Conservation (phyloP, 2,113 vertebrate species). For the Sciurus niger region DNA sequence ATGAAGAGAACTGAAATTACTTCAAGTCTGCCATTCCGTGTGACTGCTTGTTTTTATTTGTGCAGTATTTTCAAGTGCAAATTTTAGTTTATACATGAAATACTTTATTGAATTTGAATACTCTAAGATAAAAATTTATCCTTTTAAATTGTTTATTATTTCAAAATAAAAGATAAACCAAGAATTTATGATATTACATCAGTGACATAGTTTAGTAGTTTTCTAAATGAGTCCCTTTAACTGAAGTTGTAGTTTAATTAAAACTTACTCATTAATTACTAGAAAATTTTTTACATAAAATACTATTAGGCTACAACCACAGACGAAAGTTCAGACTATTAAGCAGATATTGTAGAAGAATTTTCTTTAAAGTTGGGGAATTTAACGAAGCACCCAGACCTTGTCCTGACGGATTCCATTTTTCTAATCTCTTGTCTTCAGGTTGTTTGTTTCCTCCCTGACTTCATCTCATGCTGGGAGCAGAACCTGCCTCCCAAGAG, state of each 20-base stretch:
- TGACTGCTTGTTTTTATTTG: neutral
- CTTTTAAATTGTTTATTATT: neutral
- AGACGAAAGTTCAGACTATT: neutral
- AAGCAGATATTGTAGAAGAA: neutral
- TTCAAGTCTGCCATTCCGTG: neutral
- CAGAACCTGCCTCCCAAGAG: no score
- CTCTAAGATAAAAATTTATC: neutral
- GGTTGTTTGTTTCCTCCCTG: no score
- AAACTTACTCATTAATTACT: conserved; percentile 39
- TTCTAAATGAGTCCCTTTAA: neutral
- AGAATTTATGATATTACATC: neutral
- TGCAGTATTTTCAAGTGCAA: neutral
- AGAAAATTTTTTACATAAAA: conserved; percentile 17
- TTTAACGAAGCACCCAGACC: no score
- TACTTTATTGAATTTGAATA: conserved; percentile 17
- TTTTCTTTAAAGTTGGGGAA: no score
- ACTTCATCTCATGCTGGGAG: no score
- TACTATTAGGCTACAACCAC: neutral
- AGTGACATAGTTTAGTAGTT: neutral
- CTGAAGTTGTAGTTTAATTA: conserved; percentile 38
- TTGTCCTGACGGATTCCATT: no score
- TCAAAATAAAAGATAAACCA: conserved; percentile 43
- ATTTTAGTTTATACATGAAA: conserved; percentile 30
- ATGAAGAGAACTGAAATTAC: neutral
- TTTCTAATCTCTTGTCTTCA: no score